Evolutionary conservation across 1,140 invertebrate species (phyloP), one percentile per base, ranked within the genome.

Genomic region (Solenopsis fugax): DNA sequence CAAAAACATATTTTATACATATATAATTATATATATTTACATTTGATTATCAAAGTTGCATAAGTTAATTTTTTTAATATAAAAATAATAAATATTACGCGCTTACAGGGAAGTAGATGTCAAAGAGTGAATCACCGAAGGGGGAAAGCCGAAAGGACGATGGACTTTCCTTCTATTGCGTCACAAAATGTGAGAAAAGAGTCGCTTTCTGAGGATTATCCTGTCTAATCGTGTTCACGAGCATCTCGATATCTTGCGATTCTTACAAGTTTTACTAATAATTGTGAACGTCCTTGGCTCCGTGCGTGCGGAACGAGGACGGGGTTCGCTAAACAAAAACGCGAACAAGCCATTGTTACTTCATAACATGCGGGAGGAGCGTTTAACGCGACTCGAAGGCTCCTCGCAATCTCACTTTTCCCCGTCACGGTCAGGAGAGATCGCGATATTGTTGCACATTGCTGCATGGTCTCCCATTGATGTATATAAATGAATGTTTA

Each of bases 341-440:
- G 65, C 78, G 37, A 81, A 60, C 13, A 41, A 24, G 13, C 12
- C 34, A 58, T 72, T 82, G 24, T 50, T 84, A 37, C 21, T 69
- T 69, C 54, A 29, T 10, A 37, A 69, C 3, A 12, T 12, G 75
- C 50, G n/a, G 4, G 29, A 41, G 13, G 9, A 41, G 7, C 34
- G 21, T 69, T 80, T 84, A 73, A 45, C 9, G 5, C 29, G 16
- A 34, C 2, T 69, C 13, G 54, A 84, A 67, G 64, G 62, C 50
- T 80, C 29, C 13, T 56, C 16, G 64, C 16, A 29, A 60, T 60
- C 21, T 41, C 48, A 82, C 65, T 72, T 72, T 82, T 48, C 16
- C 37, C 24, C 37, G 50, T 82, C 37, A 82, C 54, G 50, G 64
- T 81, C 37, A 12, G n/a, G 54, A 58, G 48, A 80, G 37, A 81